Evolutionary conservation across 2,888 invertebrate genomes (phyloP).

Genomic region (Drosophila imparisetae): DNA sequence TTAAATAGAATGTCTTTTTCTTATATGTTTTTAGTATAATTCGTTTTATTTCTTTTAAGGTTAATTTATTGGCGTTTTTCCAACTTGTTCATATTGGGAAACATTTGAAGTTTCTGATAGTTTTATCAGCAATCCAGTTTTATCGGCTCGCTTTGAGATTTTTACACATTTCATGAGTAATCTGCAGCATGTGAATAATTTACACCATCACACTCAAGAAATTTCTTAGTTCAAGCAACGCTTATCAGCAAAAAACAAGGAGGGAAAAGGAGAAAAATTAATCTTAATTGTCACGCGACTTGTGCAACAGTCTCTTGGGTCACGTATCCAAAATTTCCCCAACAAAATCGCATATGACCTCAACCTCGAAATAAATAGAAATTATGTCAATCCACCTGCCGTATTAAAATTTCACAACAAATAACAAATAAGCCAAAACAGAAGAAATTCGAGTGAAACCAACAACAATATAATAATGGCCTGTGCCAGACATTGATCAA

Average conservation of each 20-base stretch:
- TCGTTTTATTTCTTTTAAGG: too few species aligned
- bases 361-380: conserved; percentile 70
- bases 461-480: conserved; percentile 45
- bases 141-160: not conserved
- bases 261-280: not conserved
- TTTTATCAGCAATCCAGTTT: not conserved
- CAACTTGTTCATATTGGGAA: not conserved
- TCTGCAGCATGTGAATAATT: not conserved
- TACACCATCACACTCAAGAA: not conserved
- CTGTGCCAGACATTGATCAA: conserved; percentile 70
- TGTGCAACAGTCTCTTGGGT: conserved; percentile 14
- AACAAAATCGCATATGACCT: conserved; percentile 49
- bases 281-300: conserved; percentile 25
- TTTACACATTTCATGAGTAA: not conserved
- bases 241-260: not conserved
- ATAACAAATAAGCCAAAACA: not conserved
- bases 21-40: too few species aligned
- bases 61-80: too few species aligned
- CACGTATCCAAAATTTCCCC: conserved; percentile 46
- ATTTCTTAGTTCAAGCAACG: not conserved
- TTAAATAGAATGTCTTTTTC: too few species aligned
- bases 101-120: too few species aligned
- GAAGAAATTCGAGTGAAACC: conserved; percentile 28
- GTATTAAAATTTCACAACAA: conserved; percentile 63
- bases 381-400: conserved; percentile 69